Conservation (phyloP, 1,140 invertebrate species). For the Zaprionus capensis region DNA sequence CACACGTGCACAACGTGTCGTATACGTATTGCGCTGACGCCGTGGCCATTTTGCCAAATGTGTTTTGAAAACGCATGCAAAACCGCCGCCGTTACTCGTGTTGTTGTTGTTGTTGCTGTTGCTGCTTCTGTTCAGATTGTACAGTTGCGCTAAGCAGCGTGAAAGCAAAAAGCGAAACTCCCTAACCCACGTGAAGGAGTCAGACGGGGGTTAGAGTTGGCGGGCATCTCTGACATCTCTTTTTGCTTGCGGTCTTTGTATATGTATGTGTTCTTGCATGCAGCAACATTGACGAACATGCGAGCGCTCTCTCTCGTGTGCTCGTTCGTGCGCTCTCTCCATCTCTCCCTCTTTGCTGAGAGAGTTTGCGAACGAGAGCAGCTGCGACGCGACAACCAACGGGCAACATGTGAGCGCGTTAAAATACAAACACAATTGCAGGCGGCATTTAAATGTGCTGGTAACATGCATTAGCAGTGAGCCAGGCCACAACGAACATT, state of each 20-base stretch:
- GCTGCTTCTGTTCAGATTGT: constrained; percentile 24
- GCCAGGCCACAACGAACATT: background rate
- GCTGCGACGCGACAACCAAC: constrained; percentile 19
- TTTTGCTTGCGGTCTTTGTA: background rate
- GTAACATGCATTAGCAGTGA: constrained; percentile 31
- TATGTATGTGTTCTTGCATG: constrained; percentile 22
- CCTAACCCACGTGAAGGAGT: constrained; percentile 26
- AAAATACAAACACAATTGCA: constrained; percentile 45
- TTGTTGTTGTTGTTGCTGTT: constrained; percentile 21
- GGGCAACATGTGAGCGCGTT: constrained; percentile 49
- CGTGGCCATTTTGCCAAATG: constrained; percentile 74
- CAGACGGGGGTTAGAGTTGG: constrained; percentile 42
- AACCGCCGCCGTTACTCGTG: constrained; percentile 17
- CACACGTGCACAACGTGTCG: constrained; percentile 76
- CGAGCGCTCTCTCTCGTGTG: background rate
- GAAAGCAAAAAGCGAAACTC: constrained; percentile 28
- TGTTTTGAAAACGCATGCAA: constrained; percentile 72
- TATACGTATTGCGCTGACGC: constrained; percentile 80
- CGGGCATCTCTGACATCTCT: constrained; percentile 9
- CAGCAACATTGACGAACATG: constrained; percentile 42
- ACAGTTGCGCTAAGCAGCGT: constrained; percentile 51
- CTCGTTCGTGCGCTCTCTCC: constrained; percentile 4
- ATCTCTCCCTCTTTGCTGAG: constrained; percentile 8
- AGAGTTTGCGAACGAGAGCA: constrained; percentile 30
- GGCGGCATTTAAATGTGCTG: constrained; percentile 44